A percentile compares a stretch with the other conserved stretches of the same genome.
These are phyloP conservation scores for Liolophura sinensis DNA, from an alignment of 1,140 invertebrate species.

Conservation along the genomic window DNA sequence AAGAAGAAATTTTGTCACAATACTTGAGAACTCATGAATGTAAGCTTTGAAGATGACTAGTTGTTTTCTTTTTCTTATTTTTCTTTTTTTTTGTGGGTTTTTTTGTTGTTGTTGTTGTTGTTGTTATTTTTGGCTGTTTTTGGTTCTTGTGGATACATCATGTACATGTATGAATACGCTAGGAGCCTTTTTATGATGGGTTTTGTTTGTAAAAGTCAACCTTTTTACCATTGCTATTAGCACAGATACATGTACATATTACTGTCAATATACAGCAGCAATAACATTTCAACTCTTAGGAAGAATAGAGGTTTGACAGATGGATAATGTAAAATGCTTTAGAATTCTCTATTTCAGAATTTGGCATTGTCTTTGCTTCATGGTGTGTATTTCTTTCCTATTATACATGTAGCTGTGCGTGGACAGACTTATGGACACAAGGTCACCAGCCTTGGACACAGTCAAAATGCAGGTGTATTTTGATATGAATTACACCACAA, in stretches of 20 bases:
- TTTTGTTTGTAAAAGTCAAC: background rate
- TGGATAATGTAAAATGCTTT: too few species aligned
- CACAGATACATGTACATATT: too few species aligned
- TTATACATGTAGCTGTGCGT: slow-evolving; percentile 55
- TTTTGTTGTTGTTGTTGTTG: too few species aligned
- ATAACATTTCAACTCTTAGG: too few species aligned
- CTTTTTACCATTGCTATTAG: too few species aligned
- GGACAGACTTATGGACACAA: slow-evolving; percentile 51
- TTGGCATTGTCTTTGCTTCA: slow-evolving; percentile 1
- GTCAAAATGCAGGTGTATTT: slow-evolving; percentile 73
- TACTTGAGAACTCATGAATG: too few species aligned
- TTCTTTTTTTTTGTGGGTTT: too few species aligned
- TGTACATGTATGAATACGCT: background rate
- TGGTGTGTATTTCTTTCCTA: background rate
- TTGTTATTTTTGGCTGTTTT: background rate
- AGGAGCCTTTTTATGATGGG: too few species aligned
- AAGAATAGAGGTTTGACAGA: too few species aligned
- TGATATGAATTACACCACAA: slow-evolving; percentile 68
- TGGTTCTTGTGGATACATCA: background rate
- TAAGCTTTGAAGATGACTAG: slow-evolving; percentile 6
- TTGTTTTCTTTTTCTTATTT: slow-evolving; percentile 5
- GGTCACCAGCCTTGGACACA: slow-evolving; percentile 58
- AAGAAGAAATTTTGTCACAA: background rate
- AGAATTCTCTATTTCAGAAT: background rate
- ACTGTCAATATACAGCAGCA: too few species aligned